Conservation (phyloP, 2,888 invertebrate species). For the Stenodema calcarata region DNA sequence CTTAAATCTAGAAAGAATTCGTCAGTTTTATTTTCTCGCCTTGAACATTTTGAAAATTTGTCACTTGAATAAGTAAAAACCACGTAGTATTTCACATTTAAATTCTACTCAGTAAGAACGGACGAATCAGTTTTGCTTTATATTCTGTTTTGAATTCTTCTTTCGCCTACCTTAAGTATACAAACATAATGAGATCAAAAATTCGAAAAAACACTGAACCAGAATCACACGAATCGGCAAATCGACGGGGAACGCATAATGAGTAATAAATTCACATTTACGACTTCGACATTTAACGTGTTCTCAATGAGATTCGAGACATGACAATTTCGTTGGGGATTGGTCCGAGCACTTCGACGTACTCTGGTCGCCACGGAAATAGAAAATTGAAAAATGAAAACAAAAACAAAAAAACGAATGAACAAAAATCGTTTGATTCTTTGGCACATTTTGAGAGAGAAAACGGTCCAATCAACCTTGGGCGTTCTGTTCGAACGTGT, state of each 20-base stretch:
- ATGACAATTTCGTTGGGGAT: neutral
- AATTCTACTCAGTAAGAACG: constrained; percentile 39
- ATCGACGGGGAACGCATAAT: constrained; percentile 1
- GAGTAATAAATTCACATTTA: neutral
- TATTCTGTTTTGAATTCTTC: constrained; percentile 1
- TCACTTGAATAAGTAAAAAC: neutral
- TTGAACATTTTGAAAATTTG: constrained; percentile 4
- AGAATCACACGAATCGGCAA: constrained; percentile 9
- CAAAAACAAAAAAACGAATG: no score
- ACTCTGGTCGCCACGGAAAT: constrained; percentile 19
- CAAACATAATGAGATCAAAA: constrained; percentile 41
- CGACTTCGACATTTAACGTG: neutral
- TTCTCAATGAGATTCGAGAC: neutral
- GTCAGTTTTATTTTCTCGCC: constrained; percentile 39
- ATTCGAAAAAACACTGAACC: constrained; percentile 28
- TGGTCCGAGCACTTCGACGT: constrained; percentile 25
- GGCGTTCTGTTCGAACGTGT: neutral
- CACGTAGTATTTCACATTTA: neutral
- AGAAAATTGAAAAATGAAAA: neutral
- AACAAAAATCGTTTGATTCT: neutral
- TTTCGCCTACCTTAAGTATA: neutral
- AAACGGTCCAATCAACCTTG: neutral
- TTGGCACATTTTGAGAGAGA: constrained; percentile 16
- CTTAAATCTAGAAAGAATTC: constrained; percentile 44
- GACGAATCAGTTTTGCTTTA: constrained; percentile 34